phyloP scores from a whole-genome alignment of 2,888 invertebrate genomes.

The Dasysyrphus tricinctus region DNA sequence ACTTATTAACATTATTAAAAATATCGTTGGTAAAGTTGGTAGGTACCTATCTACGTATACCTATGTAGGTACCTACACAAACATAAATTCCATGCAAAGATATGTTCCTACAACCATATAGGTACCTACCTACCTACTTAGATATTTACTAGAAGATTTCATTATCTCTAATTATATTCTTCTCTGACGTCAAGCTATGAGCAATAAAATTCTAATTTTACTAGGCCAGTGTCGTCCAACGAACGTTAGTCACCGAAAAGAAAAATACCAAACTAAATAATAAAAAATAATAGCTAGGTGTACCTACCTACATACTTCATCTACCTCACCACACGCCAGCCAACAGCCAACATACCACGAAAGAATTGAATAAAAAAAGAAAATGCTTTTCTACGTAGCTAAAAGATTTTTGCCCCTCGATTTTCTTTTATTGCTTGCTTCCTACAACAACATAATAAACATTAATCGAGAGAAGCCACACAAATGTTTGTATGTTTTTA shows the following conservation, averaged over 20 bases:
- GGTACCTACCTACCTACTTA: neutral
- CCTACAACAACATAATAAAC: conserved; percentile 50
- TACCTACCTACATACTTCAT: neutral
- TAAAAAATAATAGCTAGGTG: too few species aligned
- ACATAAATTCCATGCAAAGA: too few species aligned
- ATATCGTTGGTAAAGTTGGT: too few species aligned
- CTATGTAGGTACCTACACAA: too few species aligned
- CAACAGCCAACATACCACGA: neutral
- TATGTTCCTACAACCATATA: neutral
- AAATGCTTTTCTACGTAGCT: conserved; percentile 45
- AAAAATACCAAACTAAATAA: neutral
- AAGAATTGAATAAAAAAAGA: conserved; percentile 10
- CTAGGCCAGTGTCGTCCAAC: conserved; percentile 41
- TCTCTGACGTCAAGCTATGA: conserved; percentile 44
- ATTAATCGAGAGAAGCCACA: conserved; percentile 63
- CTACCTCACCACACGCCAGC: neutral
- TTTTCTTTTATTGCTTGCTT: conserved; percentile 43
- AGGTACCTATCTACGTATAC: too few species aligned
- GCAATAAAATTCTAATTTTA: conserved; percentile 69
- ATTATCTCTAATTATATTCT: conserved; percentile 16
- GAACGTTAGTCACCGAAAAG: conserved; percentile 61
- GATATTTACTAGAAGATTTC: too few species aligned
- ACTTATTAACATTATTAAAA: too few species aligned
- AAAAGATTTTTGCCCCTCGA: conserved; percentile 29
- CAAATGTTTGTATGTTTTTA: conserved; percentile 35